Evolutionary conservation across 2,113 vertebrate genomes (phyloP).

Genomic region (Diphyllodes magnificus): DNA sequence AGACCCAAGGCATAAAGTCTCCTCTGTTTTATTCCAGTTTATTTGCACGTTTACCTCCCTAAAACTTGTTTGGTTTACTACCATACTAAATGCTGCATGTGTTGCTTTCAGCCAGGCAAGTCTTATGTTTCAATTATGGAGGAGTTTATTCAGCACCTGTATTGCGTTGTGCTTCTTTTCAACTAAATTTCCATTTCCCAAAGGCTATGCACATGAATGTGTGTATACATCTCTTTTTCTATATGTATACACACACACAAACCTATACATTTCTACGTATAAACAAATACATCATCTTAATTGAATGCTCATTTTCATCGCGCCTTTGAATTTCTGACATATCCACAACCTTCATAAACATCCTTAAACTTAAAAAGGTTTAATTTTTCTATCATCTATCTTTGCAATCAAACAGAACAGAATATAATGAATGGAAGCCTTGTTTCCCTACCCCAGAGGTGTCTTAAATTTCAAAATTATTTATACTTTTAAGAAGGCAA

Average conservation of each 20-base stretch:
- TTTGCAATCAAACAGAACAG: conserved; percentile 5
- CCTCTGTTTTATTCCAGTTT: conserved; percentile 25
- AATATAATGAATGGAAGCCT: conserved; percentile 7
- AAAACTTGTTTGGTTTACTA: conserved; percentile 60
- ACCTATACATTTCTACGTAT: not conserved
- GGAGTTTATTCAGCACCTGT: conserved; percentile 60
- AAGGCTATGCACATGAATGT: conserved; percentile 37
- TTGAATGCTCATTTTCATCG: not conserved
- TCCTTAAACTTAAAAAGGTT: not conserved
- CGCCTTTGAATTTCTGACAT: not conserved
- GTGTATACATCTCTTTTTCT: not conserved
- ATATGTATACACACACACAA: not conserved
- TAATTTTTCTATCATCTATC: not conserved
- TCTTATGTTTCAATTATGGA: conserved; percentile 62
- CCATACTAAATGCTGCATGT: conserved; percentile 41
- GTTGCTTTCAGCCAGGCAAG: conserved; percentile 52
- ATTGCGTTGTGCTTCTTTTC: conserved; percentile 44
- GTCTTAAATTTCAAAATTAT: conserved; percentile 27
- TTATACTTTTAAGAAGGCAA: not conserved
- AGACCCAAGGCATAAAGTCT: conserved; percentile 12
- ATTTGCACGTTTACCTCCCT: conserved; percentile 32
- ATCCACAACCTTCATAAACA: not conserved
- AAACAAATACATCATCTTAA: not conserved
- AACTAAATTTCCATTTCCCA: conserved; percentile 63
- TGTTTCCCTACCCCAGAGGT: not conserved